Evolutionary conservation across 2,113 vertebrate species (phyloP), one percentile per base, ranked within the genome.

Genomic region (Leptobrachium ailaonicum): DNA sequence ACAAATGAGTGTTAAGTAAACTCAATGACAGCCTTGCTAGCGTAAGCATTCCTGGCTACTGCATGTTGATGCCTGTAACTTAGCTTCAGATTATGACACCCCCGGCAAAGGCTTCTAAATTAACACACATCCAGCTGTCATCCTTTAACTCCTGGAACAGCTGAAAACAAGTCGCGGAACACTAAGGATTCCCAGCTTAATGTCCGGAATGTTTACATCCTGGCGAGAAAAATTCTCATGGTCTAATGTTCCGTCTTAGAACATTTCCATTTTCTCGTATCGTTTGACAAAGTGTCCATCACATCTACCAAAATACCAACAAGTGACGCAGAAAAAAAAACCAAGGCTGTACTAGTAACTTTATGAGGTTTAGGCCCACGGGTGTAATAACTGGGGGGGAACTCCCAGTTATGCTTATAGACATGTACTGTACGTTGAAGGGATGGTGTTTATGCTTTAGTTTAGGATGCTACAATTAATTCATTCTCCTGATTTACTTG

Each of bases 1-100:
- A 90, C 86, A 91, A 90, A 91, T 88, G 85, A 86, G 83, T 79
- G 84, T 85, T 88, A 88, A 89, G 85, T 87, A 88, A 90, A 91
- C 82, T 72, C 0, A 2, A 73, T 81, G 84, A 85, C 87, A 86
- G 83, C 79, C 82, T 56, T 85, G 87, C 86, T 85, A 88, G 70
- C 20, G 40, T 90, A 88, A 89, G 89, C 89, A 89, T 90, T 90
- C 87, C 86, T 84, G 80, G 79, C 78, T 2, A 3, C 75, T 75
- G 47, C 83, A 85, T 43, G 73, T 76, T 84, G 4, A 73, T 80
- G 83, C 83, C 60, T 83, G 82, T 86, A 76, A 80, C 0, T n/a
- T 66, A 44, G 41, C 84, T 83, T 82, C 0, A 54, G 82, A 83
- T 82, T 0, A 0, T 76, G 84, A 83, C 86, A 66, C 64, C 0